Base-by-base conservation (phyloP, 2,888 invertebrate species). In the Xanthia togata region DNA sequence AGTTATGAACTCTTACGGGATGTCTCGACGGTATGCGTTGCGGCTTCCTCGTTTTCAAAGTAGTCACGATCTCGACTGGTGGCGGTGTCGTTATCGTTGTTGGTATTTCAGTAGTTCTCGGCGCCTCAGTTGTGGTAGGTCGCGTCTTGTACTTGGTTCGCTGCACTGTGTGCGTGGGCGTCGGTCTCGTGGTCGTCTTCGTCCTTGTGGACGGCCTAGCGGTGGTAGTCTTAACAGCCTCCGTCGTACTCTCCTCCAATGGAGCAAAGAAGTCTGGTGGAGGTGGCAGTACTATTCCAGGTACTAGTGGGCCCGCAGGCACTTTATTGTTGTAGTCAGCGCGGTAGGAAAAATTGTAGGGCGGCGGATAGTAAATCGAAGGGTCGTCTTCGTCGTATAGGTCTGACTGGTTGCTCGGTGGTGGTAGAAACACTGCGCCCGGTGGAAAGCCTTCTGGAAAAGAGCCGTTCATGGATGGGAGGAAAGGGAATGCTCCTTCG, bases 311-410 rank as follows among this genome's bases (percentile, higher is more conserved):
- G 67, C 99, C 98, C 0, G 98, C 98, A 63, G 98, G 98, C 55
- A 98, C 98, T 68, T 97, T 97, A 89, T 97, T 97, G 62, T 98
- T 97, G 94, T 98, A 98, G 92, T 98, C 98, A 92, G 97, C 97
- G 92, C 97, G 98, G 94, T 98, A 98, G 87, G 98, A 98, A 97
- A 98, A 98, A 94, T 98, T 98, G 97, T 99, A 99, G 23, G 98
- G 98, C 91, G 98, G 98, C 90, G 98, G 98, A 97, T 99, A 98
- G 92, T 98, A 99, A 74, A 98, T 98, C 88, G 98, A 98, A 90
- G 98, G 98, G 97, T 99, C 98, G 96, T 99, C 98, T 96, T 98
- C 98, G 97, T 98, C 98, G 96, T 98, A 98, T 87, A 98, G 97
- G 92, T 98, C 98, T 81, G 98, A 97, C 88, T 97, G 97, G 95